Conservation (phyloP, 2,797 vertebrate species). For the Schizothorax lantsangensis region DNA sequence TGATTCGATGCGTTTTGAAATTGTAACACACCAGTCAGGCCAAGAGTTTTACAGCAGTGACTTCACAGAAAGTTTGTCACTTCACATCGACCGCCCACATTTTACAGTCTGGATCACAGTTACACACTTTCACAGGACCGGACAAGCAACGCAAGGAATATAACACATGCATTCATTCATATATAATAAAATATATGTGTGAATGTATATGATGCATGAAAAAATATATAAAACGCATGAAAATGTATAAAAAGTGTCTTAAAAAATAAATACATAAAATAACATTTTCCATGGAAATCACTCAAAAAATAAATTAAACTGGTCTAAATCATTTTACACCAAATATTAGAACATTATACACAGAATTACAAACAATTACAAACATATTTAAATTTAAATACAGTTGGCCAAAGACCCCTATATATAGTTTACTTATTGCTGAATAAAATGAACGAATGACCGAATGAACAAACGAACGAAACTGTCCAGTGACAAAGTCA, state of each 20-base stretch:
- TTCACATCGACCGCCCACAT: neutral
- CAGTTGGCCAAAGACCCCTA: no score
- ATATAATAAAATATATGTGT: no score
- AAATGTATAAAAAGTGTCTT: no score
- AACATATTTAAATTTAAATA: neutral
- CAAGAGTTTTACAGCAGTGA: conserved; percentile 29
- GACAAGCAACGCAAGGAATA: neutral
- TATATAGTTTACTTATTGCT: no score
- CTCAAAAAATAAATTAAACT: no score
- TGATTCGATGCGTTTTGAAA: neutral
- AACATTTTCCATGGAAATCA: no score
- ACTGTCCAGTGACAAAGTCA: no score
- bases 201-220: no score
- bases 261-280: neutral
- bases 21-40: neutral
- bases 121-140: neutral
- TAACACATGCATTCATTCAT: no score
- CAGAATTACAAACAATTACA: neutral
- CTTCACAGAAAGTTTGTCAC: conserved; percentile 17
- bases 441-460: no score
- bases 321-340: neutral
- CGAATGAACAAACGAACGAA: no score
- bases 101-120: neutral
- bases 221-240: no score
- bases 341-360: neutral